Conservation (phyloP, 2,888 invertebrate genomes). For the Myopa testacea region DNA sequence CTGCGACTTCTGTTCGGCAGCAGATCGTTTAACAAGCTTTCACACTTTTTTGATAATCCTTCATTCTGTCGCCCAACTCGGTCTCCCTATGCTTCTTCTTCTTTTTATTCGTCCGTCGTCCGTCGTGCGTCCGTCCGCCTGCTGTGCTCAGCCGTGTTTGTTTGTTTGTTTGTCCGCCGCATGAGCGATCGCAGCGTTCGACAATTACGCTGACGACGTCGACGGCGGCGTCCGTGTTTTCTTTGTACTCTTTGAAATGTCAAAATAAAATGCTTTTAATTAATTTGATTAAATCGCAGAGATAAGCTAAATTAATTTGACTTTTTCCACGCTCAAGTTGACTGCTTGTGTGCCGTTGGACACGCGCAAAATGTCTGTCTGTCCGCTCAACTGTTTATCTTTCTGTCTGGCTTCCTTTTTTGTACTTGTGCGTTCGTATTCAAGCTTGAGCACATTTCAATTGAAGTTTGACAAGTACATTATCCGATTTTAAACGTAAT, state of each 20-base stretch:
- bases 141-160: neutral
- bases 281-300: conserved; percentile 38
- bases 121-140: neutral
- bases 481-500: neutral
- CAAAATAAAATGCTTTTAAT: conserved; percentile 31
- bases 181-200: neutral
- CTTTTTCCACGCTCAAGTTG: conserved; percentile 30
- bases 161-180: conserved; percentile 1
- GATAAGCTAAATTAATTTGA: conserved; percentile 37
- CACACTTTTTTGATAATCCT: conserved; percentile 3
- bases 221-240: neutral
- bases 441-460: neutral
- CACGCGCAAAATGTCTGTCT: neutral
- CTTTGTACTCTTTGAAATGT: neutral
- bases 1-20: neutral
- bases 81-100: neutral
- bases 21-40: neutral
- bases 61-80: neutral
- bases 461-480: neutral
- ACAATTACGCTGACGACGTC: neutral
- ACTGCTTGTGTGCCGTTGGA: conserved; percentile 12
- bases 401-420: neutral
- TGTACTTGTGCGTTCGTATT: neutral
- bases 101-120: neutral
- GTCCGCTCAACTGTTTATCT: neutral